phyloP scores from a whole-genome alignment of 53 echinoderm and acorn worm species.

The Hippasteria phrygiana region DNA sequence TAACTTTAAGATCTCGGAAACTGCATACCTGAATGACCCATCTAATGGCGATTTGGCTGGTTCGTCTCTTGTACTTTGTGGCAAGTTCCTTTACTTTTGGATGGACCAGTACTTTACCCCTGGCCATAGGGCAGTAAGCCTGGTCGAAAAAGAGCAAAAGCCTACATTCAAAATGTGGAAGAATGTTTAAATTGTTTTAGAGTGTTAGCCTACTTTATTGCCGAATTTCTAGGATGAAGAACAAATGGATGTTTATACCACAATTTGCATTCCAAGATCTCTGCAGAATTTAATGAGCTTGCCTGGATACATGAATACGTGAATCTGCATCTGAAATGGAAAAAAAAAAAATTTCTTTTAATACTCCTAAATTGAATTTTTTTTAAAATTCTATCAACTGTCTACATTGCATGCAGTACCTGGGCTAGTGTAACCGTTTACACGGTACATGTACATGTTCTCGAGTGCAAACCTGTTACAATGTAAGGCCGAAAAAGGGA shows the following conservation, averaged over 20 bases:
- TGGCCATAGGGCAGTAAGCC: conserved; percentile 53
- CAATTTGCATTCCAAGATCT: conserved; percentile 39
- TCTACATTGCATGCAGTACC: no score
- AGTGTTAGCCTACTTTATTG: background rate
- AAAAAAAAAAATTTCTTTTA: background rate
- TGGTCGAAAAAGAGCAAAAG: background rate
- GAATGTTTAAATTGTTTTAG: no score
- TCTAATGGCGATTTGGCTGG: conserved; percentile 36
- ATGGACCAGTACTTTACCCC: conserved; percentile 26
- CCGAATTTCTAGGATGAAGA: no score
- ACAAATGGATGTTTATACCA: conserved; percentile 2
- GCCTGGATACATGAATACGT: conserved; percentile 49
- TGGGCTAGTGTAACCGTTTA: no score
- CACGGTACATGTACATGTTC: no score
- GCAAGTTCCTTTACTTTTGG: conserved; percentile 37
- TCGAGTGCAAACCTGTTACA: no score
- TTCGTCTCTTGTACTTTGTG: background rate
- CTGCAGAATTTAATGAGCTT: conserved; percentile 51
- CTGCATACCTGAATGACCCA: conserved; percentile 60
- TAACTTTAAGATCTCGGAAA: background rate
- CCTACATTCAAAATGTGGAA: no score
- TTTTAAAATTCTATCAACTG: no score
- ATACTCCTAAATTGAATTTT: no score
- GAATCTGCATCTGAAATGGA: conserved; percentile 42
- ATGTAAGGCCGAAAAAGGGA: no score